Evolutionary conservation across 1,140 invertebrate species (phyloP).

Genomic region (Megalonaias nervosa): DNA sequence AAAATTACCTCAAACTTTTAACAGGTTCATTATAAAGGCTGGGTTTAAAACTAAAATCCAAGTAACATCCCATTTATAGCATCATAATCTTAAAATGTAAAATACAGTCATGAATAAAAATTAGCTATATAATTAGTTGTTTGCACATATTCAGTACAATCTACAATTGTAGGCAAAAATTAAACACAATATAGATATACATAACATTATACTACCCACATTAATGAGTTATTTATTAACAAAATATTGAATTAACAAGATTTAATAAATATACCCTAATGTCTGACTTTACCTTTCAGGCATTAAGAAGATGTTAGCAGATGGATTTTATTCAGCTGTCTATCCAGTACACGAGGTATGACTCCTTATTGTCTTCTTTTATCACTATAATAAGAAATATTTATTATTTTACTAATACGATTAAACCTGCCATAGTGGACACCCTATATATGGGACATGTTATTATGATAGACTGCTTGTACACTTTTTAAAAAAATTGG

Average conservation of each 20-base stretch:
- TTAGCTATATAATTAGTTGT: no score
- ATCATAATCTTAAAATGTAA: no score
- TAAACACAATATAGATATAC: no score
- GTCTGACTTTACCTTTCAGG: conserved; percentile 79
- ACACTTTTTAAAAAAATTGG: neutral
- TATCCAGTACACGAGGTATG: conserved; percentile 94
- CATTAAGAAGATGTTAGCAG: conserved; percentile 89
- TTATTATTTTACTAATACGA: neutral
- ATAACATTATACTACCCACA: neutral
- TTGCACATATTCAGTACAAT: no score
- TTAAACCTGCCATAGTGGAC: neutral
- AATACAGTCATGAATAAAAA: no score
- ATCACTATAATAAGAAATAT: neutral
- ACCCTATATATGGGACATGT: neutral
- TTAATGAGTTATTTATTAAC: neutral
- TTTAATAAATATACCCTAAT: neutral
- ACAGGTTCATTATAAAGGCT: no score
- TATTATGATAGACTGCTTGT: neutral
- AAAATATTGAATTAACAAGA: neutral
- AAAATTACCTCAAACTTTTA: no score
- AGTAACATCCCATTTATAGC: no score
- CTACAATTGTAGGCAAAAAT: no score
- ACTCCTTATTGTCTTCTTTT: neutral
- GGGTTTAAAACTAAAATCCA: no score
- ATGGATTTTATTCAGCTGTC: conserved; percentile 88